Evolutionary conservation across 2,113 vertebrate species (phyloP).

Genomic region (Brevimyrus niger): DNA sequence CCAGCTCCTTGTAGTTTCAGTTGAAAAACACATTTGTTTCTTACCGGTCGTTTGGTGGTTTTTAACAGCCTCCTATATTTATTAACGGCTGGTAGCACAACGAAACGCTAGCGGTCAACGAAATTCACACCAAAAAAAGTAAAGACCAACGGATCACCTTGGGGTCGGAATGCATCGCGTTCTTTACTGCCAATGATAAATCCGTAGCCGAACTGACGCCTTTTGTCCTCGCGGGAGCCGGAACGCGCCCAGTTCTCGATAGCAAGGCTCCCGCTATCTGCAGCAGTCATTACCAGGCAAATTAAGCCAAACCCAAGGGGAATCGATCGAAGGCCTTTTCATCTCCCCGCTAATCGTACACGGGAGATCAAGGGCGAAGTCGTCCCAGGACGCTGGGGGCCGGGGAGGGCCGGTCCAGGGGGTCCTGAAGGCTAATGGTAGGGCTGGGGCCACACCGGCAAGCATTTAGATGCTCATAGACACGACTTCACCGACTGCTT

Average conservation of each 20-base stretch:
- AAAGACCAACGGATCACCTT: neutral
- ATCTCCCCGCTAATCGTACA: conserved; percentile 51
- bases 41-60: neutral
- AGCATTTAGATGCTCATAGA: neutral
- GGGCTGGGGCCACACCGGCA: neutral
- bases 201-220: conserved; percentile 45
- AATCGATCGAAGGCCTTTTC: conserved; percentile 62
- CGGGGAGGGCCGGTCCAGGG: conserved; percentile 16
- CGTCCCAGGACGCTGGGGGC: conserved; percentile 40
- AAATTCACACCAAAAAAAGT: neutral
- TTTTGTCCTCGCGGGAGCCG: conserved; percentile 42
- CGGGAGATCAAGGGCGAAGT: conserved; percentile 45
- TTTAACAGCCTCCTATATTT: neutral
- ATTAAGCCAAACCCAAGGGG: conserved; percentile 55
- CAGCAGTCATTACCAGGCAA: conserved; percentile 56
- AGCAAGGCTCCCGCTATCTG: conserved; percentile 47
- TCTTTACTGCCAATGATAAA: conserved; percentile 26
- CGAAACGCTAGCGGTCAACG: neutral
- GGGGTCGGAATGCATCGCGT: neutral
- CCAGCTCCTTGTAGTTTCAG: neutral
- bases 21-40: neutral
- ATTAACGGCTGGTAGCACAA: neutral
- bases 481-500: neutral
- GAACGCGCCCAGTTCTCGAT: conserved; percentile 30
- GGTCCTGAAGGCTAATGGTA: conserved; percentile 34